phyloP scores from a whole-genome alignment of 2,113 vertebrate species.

The Carassius gibelio region DNA sequence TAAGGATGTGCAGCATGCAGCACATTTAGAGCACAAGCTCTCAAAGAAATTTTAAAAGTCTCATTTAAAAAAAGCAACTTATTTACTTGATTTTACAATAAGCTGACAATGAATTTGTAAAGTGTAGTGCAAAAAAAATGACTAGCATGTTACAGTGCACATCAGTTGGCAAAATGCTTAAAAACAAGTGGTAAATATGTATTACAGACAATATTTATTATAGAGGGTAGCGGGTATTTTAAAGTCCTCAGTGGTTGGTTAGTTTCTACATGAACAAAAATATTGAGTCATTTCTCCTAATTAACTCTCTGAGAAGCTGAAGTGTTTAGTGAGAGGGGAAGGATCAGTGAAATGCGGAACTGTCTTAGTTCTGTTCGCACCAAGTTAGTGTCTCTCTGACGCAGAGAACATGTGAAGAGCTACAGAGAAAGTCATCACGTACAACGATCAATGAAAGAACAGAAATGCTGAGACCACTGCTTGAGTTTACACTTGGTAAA shows the following conservation, averaged over 20 bases:
- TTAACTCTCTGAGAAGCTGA: background rate
- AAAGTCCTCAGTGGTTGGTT: background rate
- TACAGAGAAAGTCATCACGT: background rate
- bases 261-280: background rate
- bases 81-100: background rate
- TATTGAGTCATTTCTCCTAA: background rate
- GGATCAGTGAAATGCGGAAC: background rate
- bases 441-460: background rate
- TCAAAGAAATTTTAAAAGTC: background rate
- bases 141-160: background rate
- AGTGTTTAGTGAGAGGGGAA: background rate
- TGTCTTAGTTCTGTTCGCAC: background rate
- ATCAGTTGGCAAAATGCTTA: background rate
- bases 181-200: background rate
- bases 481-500: slow-evolving; percentile 19
- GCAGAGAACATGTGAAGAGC: background rate
- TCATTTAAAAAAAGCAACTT: background rate
- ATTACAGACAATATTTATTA: background rate
- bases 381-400: background rate
- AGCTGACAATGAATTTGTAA: background rate
- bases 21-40: background rate
- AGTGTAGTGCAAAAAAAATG: background rate
- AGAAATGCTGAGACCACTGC: slow-evolving; percentile 12
- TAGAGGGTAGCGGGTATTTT: background rate
- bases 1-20: background rate